A percentile compares a stretch with the other conserved stretches of the same genome.
These are phyloP conservation scores for Lomographa bimaculata DNA, from an alignment of 2,888 invertebrate species.

Conservation along the genomic window DNA sequence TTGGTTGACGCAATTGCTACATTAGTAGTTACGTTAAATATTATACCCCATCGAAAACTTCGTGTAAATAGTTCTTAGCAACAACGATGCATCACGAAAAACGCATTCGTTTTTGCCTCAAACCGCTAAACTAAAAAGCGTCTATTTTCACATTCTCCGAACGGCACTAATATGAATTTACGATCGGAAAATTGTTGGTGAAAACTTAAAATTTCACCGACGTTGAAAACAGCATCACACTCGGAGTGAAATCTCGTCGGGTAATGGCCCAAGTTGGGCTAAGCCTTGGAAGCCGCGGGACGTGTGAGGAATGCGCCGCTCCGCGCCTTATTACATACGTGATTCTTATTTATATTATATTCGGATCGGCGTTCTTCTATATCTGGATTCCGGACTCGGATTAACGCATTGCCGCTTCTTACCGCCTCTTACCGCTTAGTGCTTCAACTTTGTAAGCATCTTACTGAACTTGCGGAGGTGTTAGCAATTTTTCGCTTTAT, in stretches of 20 bases:
- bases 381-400: conserved; percentile 65
- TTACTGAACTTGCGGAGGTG: conserved; percentile 44
- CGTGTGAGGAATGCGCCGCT: conserved; percentile 75
- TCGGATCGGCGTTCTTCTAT: conserved; percentile 54
- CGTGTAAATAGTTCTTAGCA: no score
- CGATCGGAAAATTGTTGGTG: conserved; percentile 30
- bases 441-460: conserved; percentile 61
- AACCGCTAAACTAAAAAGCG: conserved; percentile 5
- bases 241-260: conserved; percentile 53
- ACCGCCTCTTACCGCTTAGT: conserved; percentile 63
- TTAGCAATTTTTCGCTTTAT: conserved; percentile 33
- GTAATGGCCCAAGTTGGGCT: conserved; percentile 76
- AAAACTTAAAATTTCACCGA: conserved; percentile 44
- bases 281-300: conserved; percentile 68
- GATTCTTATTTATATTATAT: conserved; percentile 82
- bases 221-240: conserved; percentile 43
- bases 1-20: no score
- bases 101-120: conserved; percentile 3
- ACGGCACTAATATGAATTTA: conserved; percentile 34
- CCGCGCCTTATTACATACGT: conserved; percentile 79
- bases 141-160: conserved; percentile 18
- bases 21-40: no score
- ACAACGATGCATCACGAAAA: background rate
- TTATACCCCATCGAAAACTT: no score
- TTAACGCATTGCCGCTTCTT: conserved; percentile 67